Percentiles rank a stretch among this genome's conserved stretches.
phyloP scores from a whole-genome alignment of 2,888 invertebrate species.

The Habroteleia sp. region DNA sequence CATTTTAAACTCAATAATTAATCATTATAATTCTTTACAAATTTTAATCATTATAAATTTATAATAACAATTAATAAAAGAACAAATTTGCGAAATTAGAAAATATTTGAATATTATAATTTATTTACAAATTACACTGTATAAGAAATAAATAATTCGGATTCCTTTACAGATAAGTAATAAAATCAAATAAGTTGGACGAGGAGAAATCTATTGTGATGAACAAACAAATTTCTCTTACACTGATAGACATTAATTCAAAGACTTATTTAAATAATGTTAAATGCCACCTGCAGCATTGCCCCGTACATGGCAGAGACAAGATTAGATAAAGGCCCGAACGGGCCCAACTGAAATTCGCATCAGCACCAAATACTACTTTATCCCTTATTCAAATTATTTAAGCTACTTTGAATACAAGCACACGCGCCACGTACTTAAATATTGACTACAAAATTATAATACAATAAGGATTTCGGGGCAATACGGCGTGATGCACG shows the following conservation, averaged over 20 bases:
- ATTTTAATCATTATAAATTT: too few species aligned
- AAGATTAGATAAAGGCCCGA: constrained; percentile 73
- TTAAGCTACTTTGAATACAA: constrained; percentile 77
- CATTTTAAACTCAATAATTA: too few species aligned
- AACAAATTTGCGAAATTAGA: too few species aligned
- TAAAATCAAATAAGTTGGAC: too few species aligned
- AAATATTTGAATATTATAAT: too few species aligned
- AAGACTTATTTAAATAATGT: constrained; percentile 74
- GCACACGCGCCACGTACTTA: constrained; percentile 69
- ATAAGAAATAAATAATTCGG: too few species aligned
- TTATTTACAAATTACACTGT: too few species aligned
- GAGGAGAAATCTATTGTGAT: too few species aligned
- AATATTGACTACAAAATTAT: constrained; percentile 73
- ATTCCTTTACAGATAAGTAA: too few species aligned
- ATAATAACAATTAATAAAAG: too few species aligned
- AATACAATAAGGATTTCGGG: constrained; percentile 77
- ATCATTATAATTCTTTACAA: too few species aligned
- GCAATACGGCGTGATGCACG: constrained; percentile 58
- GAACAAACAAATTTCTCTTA: constrained; percentile 11
- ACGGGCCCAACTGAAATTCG: constrained; percentile 66
- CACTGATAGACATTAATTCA: constrained; percentile 23
- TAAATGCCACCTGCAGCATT: constrained; percentile 71
- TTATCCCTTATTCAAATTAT: constrained; percentile 79
- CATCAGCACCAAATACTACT: constrained; percentile 74
- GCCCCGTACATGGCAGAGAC: constrained; percentile 74